A percentile compares a stretch with the other conserved stretches of the same genome.
Conservation (phyloP, 2,797 vertebrate species). For the Microctenopoma steveboyesi region DNA sequence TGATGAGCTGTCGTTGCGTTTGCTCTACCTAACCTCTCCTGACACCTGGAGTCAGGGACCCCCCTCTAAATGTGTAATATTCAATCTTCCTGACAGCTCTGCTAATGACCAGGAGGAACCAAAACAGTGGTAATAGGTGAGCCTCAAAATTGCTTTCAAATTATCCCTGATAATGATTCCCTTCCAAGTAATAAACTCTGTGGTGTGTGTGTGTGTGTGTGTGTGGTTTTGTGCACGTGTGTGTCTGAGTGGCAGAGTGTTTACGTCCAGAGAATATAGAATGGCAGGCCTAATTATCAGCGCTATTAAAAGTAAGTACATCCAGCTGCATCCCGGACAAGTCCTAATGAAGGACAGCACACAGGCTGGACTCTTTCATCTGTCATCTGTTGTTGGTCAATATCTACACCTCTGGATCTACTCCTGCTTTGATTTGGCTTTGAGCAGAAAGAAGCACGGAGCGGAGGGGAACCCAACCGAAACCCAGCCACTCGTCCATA, state of each 20-base stretch:
- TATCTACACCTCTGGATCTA: conserved; percentile 60
- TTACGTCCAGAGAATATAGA: conserved; percentile 79
- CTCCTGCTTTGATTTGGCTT: conserved; percentile 24
- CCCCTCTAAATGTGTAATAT: conserved; percentile 83
- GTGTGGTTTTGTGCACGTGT: conserved; percentile 30
- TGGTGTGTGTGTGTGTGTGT: conserved; percentile 28
- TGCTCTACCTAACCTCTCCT: conserved; percentile 81
- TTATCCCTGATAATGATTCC: conserved; percentile 85
- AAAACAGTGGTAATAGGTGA: conserved; percentile 88
- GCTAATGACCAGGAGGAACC: conserved; percentile 87
- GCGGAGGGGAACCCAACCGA: not conserved
- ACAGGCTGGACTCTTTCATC: conserved; percentile 81
- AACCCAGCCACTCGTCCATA: conserved; percentile 4
- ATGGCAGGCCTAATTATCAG: conserved; percentile 85
- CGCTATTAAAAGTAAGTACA: conserved; percentile 87
- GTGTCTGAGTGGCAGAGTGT: conserved; percentile 76
- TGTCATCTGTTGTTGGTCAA: conserved; percentile 77
- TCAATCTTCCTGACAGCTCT: conserved; percentile 87
- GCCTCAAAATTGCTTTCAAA: conserved; percentile 87
- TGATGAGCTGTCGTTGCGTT: conserved; percentile 75
- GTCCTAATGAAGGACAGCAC: conserved; percentile 82
- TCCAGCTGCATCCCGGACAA: conserved; percentile 82
- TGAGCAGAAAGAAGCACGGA: conserved; percentile 23
- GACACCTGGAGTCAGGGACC: conserved; percentile 81
- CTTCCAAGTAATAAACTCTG: conserved; percentile 81